Percentiles rank a stretch among this genome's conserved stretches.
phyloP scores from a whole-genome alignment of 1,140 invertebrate genomes.

The Bombus waltoni region DNA sequence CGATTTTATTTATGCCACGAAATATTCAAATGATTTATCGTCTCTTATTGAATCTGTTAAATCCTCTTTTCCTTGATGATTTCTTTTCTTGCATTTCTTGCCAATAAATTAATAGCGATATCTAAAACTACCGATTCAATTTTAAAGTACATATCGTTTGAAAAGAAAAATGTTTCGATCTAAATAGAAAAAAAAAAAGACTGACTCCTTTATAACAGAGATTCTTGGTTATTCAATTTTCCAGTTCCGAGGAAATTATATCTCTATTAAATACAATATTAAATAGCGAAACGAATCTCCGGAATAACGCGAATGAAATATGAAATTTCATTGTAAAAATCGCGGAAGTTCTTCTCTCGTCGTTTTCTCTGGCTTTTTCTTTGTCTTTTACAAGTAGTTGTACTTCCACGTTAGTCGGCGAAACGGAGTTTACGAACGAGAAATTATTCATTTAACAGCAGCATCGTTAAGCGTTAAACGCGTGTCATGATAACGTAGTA shows the following conservation, averaged over 20 bases:
- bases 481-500: not conserved
- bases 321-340: slow-evolving; percentile 21
- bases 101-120: no score
- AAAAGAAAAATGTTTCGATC: not conserved
- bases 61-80: no score
- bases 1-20: no score
- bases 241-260: not conserved
- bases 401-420: not conserved
- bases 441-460: slow-evolving; percentile 24
- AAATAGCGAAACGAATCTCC: not conserved
- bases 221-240: not conserved
- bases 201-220: not conserved
- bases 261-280: not conserved
- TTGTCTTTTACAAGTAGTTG: not conserved
- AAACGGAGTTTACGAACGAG: slow-evolving; percentile 8
- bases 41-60: no score
- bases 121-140: no score
- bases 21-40: no score
- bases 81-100: no score
- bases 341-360: no score
- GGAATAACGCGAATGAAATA: not conserved
- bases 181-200: not conserved
- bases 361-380: no score
- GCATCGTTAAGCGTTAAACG: not conserved
- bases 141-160: not conserved